Percentiles rank a stretch among this genome's conserved stretches.
phyloP scores from a whole-genome alignment of 2,888 invertebrate genomes.

The Tineola bisselliella region DNA sequence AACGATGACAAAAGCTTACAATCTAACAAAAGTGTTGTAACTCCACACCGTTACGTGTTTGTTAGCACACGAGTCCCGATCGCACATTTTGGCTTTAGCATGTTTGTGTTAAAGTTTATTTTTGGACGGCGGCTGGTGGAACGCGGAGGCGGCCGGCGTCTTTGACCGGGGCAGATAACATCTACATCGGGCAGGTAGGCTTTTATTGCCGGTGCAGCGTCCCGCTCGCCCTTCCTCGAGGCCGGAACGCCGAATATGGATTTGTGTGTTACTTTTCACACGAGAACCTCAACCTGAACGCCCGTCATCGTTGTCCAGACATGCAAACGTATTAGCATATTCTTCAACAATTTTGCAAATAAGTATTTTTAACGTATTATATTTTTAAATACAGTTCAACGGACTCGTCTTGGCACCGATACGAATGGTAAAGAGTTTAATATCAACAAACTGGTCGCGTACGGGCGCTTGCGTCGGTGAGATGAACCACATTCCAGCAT shows the following conservation, averaged over 20 bases:
- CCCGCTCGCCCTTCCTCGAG: slow-evolving; percentile 13
- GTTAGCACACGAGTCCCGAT: slow-evolving; percentile 21
- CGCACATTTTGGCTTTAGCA: background rate
- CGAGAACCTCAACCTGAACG: slow-evolving; percentile 16
- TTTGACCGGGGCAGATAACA: slow-evolving; percentile 60
- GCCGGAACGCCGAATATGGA: slow-evolving; percentile 23
- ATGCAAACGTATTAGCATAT: background rate
- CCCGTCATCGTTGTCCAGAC: background rate
- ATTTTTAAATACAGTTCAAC: slow-evolving; percentile 19
- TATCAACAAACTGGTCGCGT: slow-evolving; percentile 25
- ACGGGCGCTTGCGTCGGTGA: slow-evolving; percentile 35
- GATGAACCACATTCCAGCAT: slow-evolving; percentile 48
- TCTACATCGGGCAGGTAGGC: slow-evolving; percentile 62
- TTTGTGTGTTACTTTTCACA: slow-evolving; percentile 46
- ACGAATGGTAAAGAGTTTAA: slow-evolving; percentile 43
- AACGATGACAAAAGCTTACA: slow-evolving; percentile 57
- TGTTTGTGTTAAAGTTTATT: slow-evolving; percentile 21
- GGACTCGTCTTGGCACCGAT: slow-evolving; percentile 50
- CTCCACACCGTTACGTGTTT: slow-evolving; percentile 57
- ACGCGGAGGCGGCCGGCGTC: slow-evolving; percentile 46
- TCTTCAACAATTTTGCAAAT: background rate
- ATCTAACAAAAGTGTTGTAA: slow-evolving; percentile 61
- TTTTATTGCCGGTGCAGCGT: slow-evolving; percentile 42
- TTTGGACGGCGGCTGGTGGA: slow-evolving; percentile 18
- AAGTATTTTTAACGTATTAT: background rate